Evolutionary conservation across 2,113 vertebrate genomes (phyloP).

Genomic region (Natator depressus): DNA sequence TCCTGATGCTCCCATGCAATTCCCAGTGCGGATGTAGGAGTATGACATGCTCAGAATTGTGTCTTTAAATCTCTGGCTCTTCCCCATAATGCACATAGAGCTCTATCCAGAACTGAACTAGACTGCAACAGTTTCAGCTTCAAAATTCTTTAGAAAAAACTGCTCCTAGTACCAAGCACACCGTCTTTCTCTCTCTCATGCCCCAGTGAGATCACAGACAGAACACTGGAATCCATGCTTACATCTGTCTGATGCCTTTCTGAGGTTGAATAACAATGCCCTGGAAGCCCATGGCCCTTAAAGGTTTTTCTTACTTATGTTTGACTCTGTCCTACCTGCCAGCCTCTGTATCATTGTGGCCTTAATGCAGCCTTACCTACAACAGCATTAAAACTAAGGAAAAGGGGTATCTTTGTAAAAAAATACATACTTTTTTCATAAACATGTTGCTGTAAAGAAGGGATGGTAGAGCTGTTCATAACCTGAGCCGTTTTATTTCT

Average conservation of each 20-base stretch:
- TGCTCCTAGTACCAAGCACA: background rate
- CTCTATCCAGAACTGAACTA: conserved; percentile 14
- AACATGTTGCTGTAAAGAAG: background rate
- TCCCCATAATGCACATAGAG: background rate
- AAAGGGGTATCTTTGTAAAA: background rate
- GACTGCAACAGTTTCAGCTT: background rate
- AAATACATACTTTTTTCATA: background rate
- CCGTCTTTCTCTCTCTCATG: background rate
- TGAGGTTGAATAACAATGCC: background rate
- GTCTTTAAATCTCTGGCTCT: background rate
- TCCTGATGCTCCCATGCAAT: background rate
- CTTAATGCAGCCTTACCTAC: background rate
- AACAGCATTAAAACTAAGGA: background rate
- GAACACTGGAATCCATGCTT: background rate
- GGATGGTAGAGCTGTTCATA: background rate
- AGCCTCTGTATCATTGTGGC: background rate
- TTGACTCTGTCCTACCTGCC: background rate
- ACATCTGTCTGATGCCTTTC: background rate
- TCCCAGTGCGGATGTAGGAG: background rate
- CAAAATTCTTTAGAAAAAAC: background rate
- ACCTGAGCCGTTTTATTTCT: background rate
- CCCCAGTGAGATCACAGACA: background rate
- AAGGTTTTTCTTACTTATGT: background rate
- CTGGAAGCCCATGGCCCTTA: background rate
- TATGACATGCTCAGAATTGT: background rate